A percentile compares a stretch with the other conserved stretches of the same genome.
Conservation (phyloP, 2,888 invertebrate species). For the Drosophila paramelanica region DNA sequence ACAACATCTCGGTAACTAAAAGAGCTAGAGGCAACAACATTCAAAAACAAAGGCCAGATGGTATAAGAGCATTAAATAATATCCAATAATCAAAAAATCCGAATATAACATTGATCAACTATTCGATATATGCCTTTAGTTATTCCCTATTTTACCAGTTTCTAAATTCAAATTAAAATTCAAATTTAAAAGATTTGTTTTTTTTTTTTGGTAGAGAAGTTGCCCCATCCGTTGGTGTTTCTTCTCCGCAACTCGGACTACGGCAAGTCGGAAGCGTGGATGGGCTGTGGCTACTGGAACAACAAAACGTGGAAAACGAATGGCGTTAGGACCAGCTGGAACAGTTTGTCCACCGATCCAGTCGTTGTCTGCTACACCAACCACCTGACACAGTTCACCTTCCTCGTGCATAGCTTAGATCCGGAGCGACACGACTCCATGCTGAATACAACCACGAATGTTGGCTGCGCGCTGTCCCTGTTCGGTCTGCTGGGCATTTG, state of each 20-base stretch:
- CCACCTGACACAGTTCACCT: constrained; percentile 41
- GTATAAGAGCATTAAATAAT: too few relatives aligned
- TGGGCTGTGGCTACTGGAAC: constrained; percentile 37
- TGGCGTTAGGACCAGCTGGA: constrained; percentile 10
- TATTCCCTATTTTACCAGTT: too few relatives aligned
- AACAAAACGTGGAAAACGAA: constrained; percentile 18
- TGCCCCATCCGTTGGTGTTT: constrained; percentile 15
- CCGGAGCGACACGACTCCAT: constrained; percentile 1
- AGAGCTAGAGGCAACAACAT: too few relatives aligned
- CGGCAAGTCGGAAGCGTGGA: neutral
- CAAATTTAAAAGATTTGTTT: neutral
- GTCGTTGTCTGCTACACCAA: constrained; percentile 29
- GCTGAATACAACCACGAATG: constrained; percentile 21
- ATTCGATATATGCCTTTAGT: too few relatives aligned
- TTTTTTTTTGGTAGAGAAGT: neutral
- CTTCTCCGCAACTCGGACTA: constrained; percentile 20
- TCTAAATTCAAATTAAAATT: too few relatives aligned
- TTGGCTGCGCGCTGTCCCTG: constrained; percentile 38
- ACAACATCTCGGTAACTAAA: too few relatives aligned
- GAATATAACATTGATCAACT: too few relatives aligned
- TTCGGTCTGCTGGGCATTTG: constrained; percentile 35
- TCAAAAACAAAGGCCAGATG: too few relatives aligned
- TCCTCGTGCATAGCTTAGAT: constrained; percentile 12
- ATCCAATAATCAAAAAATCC: too few relatives aligned
- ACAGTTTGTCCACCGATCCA: neutral